Base-by-base conservation (phyloP, 1,140 invertebrate genomes). In the Rhizoglyphus robini region DNA sequence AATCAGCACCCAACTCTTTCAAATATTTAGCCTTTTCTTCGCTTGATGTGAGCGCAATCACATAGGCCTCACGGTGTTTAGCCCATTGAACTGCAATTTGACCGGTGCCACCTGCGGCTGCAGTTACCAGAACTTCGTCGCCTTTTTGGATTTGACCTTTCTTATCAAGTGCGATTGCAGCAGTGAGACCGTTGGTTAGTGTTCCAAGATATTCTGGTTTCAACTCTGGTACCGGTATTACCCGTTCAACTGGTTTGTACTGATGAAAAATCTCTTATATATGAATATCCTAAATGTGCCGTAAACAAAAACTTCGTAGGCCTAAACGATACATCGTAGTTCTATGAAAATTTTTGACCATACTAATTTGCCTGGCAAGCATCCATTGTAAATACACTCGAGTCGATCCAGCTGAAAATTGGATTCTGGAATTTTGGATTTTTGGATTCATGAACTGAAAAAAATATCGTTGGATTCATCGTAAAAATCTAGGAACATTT, bases 11-110 rank as follows among this genome's bases (percentile, higher is more conserved):
- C n/a, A 65, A 63, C 68, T 73, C 74, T 72, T 74, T 74, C n/a
- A 78, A 68, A 65, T 75, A 74, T 59, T 75, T 65, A 5, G 73
- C 74, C 71, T 78, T 78, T 8, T 76, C 74, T 66, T 74, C 72
- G 62, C 72, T 70, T 23, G 76, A 78, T 67, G 76, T 77, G 38
- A 75, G 76, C 30, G 76, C 76, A 47, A 78, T 76, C 2, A 77
- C 76, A 71, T 77, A 74, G 70, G 75, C 76, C 3, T 75, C 76
- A 30, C 70, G 70, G 54, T 70, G 65, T 63, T 77, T 77, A 15
- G 23, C 23, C 23, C 54, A 65, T 31, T 64, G 23, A 8, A 61
- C 23, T 4, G 54, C 23, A 4, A 63, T 32, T 25, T 20, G 11
- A 30, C 63, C 63, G 25, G 63, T 65, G 3, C 76, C 76, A 5